These are phyloP conservation scores for Stenodera caucasica DNA, from an alignment of 2,888 invertebrate genomes.

Conservation along the genomic window DNA sequence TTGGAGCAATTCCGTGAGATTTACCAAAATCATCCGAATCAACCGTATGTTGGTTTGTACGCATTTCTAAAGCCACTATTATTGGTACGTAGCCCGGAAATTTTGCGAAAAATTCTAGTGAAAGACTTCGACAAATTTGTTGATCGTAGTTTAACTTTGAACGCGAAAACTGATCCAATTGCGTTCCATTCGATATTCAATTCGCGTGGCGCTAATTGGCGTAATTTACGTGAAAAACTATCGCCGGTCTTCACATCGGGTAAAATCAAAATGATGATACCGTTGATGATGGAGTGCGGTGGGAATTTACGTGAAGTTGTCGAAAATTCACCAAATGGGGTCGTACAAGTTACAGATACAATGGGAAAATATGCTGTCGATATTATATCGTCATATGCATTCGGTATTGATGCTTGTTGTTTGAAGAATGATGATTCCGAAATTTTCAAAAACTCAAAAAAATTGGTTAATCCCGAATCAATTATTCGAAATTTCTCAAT, in stretches of 20 bases:
- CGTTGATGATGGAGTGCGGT: slow-evolving; percentile 54
- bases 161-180: slow-evolving; percentile 53
- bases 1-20: slow-evolving; percentile 8
- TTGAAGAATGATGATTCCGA: slow-evolving; percentile 45
- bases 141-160: slow-evolving; percentile 54
- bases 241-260: slow-evolving; percentile 60
- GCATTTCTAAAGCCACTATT: slow-evolving; percentile 56
- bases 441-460: slow-evolving; percentile 46
- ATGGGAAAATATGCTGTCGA: slow-evolving; percentile 36
- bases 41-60: slow-evolving; percentile 54
- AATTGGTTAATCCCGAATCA: slow-evolving; percentile 40
- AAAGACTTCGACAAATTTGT: slow-evolving; percentile 56
- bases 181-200: slow-evolving; percentile 53
- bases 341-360: slow-evolving; percentile 15
- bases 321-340: slow-evolving; percentile 6
- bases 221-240: slow-evolving; percentile 56
- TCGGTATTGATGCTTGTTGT: slow-evolving; percentile 51
- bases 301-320: slow-evolving; percentile 41
- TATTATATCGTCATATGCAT: slow-evolving; percentile 53
- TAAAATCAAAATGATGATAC: slow-evolving; percentile 59
- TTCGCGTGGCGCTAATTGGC: slow-evolving; percentile 58
- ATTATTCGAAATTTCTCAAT: slow-evolving; percentile 32
- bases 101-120: slow-evolving; percentile 55
- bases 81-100: slow-evolving; percentile 53
- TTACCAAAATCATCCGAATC: slow-evolving; percentile 37